These are phyloP conservation scores for Eupleurogrammus muticus DNA, from an alignment of 2,797 vertebrate species.

Conservation along the genomic window DNA sequence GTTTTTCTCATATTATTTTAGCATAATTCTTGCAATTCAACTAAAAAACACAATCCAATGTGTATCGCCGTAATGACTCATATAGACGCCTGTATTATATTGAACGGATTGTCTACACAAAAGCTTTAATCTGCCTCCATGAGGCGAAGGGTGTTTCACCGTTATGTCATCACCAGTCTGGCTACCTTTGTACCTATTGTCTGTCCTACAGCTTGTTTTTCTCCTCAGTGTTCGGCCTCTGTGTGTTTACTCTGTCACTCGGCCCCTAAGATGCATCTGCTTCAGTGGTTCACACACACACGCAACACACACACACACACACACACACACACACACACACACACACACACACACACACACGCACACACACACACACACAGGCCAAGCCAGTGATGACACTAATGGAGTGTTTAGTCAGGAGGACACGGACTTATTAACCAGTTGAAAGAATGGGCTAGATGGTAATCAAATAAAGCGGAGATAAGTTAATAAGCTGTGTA, in stretches of 20 bases:
- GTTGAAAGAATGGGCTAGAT: conserved; percentile 54
- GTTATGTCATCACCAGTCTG: conserved; percentile 8
- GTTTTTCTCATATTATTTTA: neutral
- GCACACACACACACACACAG: too few species aligned
- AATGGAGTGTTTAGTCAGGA: conserved; percentile 67
- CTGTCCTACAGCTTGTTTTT: conserved; percentile 54
- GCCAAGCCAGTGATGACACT: conserved; percentile 63
- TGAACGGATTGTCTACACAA: conserved; percentile 3
- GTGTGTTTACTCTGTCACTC: conserved; percentile 58
- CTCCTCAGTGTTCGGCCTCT: conserved; percentile 36
- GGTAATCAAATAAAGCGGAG: conserved; percentile 68
- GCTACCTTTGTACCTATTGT: conserved; percentile 29
- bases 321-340: too few species aligned
- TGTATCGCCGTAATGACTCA: neutral
- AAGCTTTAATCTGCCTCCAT: neutral
- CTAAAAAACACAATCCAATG: too few species aligned
- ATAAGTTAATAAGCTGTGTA: conserved; percentile 68
- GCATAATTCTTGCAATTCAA: neutral
- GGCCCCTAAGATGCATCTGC: conserved; percentile 51
- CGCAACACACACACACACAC: conserved; percentile 40
- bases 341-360: too few species aligned
- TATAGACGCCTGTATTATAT: conserved; percentile 5
- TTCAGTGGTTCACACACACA: conserved; percentile 42
- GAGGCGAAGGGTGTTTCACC: neutral
- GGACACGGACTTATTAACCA: conserved; percentile 67